Evolutionary conservation across 2,113 vertebrate genomes (phyloP).

Genomic region (Colaptes auratus): DNA sequence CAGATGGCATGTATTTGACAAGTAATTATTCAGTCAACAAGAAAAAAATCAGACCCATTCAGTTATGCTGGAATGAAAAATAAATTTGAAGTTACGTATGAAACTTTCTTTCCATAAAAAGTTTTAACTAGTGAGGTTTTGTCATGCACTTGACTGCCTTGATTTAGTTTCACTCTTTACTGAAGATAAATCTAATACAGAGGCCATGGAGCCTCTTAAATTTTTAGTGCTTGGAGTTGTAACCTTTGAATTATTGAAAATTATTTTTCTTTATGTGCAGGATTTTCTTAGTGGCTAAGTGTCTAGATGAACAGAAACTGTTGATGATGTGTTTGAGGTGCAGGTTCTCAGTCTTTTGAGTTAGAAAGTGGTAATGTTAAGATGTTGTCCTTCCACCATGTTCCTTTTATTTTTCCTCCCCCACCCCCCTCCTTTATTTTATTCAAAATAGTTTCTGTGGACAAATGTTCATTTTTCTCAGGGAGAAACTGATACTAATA

Average conservation of each 20-base stretch:
- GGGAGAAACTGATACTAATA: neutral
- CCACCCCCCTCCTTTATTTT: neutral
- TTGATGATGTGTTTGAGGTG: neutral
- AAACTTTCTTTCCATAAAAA: neutral
- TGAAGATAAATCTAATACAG: neutral
- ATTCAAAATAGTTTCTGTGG: neutral
- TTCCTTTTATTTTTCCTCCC: neutral
- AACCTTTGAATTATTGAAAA: neutral
- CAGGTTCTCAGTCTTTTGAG: neutral
- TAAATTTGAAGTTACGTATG: neutral
- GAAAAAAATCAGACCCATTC: neutral
- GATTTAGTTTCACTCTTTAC: neutral
- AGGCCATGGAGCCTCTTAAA: neutral
- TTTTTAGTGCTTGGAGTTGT: neutral
- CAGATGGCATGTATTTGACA: neutral
- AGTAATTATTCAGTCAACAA: neutral
- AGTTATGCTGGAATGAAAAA: neutral
- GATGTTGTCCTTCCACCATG: neutral
- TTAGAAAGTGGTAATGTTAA: neutral
- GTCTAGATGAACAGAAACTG: neutral
- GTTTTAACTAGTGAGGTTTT: neutral
- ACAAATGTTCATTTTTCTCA: neutral
- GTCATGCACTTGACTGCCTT: neutral
- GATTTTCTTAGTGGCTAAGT: neutral
- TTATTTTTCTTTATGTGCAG: neutral